Conservation (phyloP, 1,140 invertebrate genomes). For the Halyomorpha halys region DNA sequence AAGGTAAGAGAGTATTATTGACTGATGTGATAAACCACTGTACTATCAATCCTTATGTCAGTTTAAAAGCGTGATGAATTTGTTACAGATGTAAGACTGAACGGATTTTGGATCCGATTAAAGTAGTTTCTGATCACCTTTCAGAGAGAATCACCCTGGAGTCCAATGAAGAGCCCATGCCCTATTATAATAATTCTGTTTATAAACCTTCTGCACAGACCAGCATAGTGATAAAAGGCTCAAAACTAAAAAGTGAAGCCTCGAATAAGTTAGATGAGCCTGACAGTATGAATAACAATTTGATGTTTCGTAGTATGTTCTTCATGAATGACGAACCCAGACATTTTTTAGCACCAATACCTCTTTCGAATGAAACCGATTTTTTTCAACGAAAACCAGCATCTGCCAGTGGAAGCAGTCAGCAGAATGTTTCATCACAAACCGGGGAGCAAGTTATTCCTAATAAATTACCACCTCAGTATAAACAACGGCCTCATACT, state of each 20-base stretch:
- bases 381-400: constrained; percentile 29
- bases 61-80: neutral
- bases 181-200: constrained; percentile 21
- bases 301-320: constrained; percentile 34
- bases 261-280: constrained; percentile 15
- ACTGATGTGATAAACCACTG: neutral
- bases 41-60: neutral
- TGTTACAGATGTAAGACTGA: constrained; percentile 31
- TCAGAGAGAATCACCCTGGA: constrained; percentile 30
- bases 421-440: constrained; percentile 22
- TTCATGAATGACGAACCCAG: constrained; percentile 34
- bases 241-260: neutral
- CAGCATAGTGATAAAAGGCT: constrained; percentile 1
- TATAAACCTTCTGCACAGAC: constrained; percentile 16
- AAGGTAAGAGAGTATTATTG: constrained; percentile 18
- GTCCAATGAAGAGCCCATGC: constrained; percentile 22
- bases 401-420: neutral
- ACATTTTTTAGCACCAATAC: constrained; percentile 32
- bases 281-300: constrained; percentile 31
- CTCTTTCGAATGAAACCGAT: constrained; percentile 30
- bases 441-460: constrained; percentile 1
- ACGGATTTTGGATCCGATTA: constrained; percentile 29
- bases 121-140: constrained; percentile 30
- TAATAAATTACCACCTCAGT: neutral
- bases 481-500: constrained; percentile 63